Evolutionary conservation across 2,888 invertebrate species (phyloP).

Genomic region (Zaprionus obscuricornis): DNA sequence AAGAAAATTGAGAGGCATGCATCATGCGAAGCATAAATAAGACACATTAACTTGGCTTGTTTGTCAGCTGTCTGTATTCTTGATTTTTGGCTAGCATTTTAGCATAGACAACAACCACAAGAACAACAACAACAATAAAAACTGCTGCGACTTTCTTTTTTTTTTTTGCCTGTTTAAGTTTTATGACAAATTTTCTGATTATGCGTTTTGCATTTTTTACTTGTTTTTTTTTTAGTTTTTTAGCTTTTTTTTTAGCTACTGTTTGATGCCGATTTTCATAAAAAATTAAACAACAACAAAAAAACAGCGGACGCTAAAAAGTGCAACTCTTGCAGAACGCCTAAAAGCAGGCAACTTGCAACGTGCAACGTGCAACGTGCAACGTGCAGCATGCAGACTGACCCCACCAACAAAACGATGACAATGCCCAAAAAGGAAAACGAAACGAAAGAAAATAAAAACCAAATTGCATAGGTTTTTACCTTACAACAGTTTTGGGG

Average conservation of each 20-base stretch:
- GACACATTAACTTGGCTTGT: conserved; percentile 53
- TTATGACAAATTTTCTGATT: conserved; percentile 71
- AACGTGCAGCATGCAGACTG: conserved; percentile 34
- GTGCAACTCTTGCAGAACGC: conserved; percentile 77
- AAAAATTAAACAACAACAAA: conserved; percentile 75
- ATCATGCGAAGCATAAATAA: conserved; percentile 66
- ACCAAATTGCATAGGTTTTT: conserved; percentile 61
- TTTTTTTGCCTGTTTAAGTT: conserved; percentile 63
- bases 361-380: conserved; percentile 21
- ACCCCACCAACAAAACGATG: conserved; percentile 64
- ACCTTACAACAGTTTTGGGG: conserved; percentile 50
- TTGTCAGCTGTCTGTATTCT: conserved; percentile 27
- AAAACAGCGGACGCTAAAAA: conserved; percentile 48
- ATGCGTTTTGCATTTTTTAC: conserved; percentile 40
- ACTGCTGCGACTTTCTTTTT: conserved; percentile 37
- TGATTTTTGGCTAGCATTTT: conserved; percentile 58
- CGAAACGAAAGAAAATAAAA: conserved; percentile 10
- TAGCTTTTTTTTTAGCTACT: conserved; percentile 18
- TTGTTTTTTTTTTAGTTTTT: conserved; percentile 42
- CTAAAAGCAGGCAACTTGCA: too few relatives aligned
- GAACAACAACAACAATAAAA: conserved; percentile 26
- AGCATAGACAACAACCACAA: conserved; percentile 28
- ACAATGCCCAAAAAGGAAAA: conserved; percentile 61
- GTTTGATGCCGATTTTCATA: conserved; percentile 75
- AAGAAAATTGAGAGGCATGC: conserved; percentile 58